Evolutionary conservation across 2,888 invertebrate species (phyloP), one percentile per base, ranked within the genome.

Genomic region (Melinaea menophilus): DNA sequence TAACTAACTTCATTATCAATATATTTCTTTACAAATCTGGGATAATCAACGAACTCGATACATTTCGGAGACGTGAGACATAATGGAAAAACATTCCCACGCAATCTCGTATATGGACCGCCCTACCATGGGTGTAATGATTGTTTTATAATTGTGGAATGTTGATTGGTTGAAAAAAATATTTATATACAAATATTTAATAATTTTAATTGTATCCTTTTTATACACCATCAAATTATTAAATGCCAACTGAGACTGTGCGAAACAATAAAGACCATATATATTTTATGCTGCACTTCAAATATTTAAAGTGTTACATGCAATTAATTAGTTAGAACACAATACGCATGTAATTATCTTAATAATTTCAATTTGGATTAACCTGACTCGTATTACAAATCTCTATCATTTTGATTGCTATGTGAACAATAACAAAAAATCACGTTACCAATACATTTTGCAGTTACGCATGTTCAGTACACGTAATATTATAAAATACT

Each of bases 351-450:
- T 9, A 2, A 22, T 51, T 31, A 51, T 11, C 3, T 51, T 4
- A 31, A 31, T 22, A 5, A 31, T 31, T 5, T 7, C 11, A 22
- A 22, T 51, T 51, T 7, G 34, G 60, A 54, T 59, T 45, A 51
- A 34, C 34, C 45, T 57, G 54, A 56, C 22, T 35, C 9, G 46
- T 34, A 54, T 57, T 58, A 46, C 45, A 47, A 59, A 62, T 59
- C 37, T 13, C 55, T 22, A 58, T 37, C 34, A 37, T 65, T 65
- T 67, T 65, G 63, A 65, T 61, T 56, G 63, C 56, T 65, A 67
- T 65, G 67, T 56, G 67, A 67, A 67, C 56, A 54, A 63, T 55
- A 56, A n/a, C 41, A 65, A 67, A 64, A 67, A 67, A 47, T 5
- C 4, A 47, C 54, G 47, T 59, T 63, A 60, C 58, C 65, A 63